Evolutionary conservation across 2,888 invertebrate genomes (phyloP).

Genomic region (Cryptocephalus moraei): DNA sequence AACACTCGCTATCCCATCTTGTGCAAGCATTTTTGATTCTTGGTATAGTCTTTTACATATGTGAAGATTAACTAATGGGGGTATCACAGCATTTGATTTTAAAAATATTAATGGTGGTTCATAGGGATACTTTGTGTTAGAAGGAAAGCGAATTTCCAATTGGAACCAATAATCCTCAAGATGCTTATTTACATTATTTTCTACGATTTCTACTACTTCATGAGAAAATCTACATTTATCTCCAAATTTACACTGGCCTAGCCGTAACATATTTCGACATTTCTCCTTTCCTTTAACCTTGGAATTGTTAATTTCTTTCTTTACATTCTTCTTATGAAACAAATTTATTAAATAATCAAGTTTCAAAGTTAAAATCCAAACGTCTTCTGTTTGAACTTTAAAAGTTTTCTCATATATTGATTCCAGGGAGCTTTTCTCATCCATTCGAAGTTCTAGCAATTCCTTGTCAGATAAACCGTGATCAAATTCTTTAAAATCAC

Average conservation of each 20-base stretch:
- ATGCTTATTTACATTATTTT: constrained; percentile 31
- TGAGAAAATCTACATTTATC: constrained; percentile 67
- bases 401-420: constrained; percentile 68
- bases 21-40: constrained; percentile 55
- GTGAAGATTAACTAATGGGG: constrained; percentile 53
- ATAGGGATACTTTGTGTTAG: constrained; percentile 60
- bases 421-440: constrained; percentile 64
- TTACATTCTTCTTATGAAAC: constrained; percentile 34
- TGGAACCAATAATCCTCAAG: constrained; percentile 44
- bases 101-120: constrained; percentile 64
- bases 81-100: constrained; percentile 53
- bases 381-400: constrained; percentile 56
- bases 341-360: constrained; percentile 52
- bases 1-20: constrained; percentile 60
- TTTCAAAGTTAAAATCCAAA: constrained; percentile 62
- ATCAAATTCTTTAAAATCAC: constrained; percentile 19
- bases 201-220: constrained; percentile 39
- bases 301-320: constrained; percentile 29
- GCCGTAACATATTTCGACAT: constrained; percentile 51
- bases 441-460: constrained; percentile 53
- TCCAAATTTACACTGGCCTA: constrained; percentile 59
- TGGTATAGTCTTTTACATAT: constrained; percentile 55
- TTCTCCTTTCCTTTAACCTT: constrained; percentile 43
- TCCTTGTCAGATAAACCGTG: constrained; percentile 43
- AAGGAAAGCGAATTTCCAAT: constrained; percentile 66